Evolutionary conservation across 1,140 invertebrate genomes (phyloP), one percentile per base, ranked within the genome.

Genomic region (Lineus longissimus): DNA sequence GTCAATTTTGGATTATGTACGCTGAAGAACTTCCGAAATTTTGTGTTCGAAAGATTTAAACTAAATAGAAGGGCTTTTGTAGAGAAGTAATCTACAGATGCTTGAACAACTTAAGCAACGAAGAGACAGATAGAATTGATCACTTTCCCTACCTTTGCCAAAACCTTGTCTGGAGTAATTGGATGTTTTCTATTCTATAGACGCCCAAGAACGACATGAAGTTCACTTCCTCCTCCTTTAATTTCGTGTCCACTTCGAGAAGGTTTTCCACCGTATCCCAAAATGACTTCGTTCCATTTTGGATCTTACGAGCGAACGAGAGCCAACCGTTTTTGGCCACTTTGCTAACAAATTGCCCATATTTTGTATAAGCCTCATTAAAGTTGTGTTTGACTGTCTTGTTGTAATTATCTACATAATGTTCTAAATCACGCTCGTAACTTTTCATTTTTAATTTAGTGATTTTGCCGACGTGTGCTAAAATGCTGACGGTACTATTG

Each of bases 141-240:
- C n/a, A n/a, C n/a, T n/a, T n/a, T n/a, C n/a, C 64, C 9, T 40
- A 67, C 65, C 62, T 59, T 55, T 64, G 47, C 65, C 65, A 67
- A 51, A 67, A 67, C 36, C 40, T 55, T 29, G 47, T 36, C 13
- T 36, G 41, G 56, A 54, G 54, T 45, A 67, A 17, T 45, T 64
- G 55, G 17, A 67, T 43, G 36, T 59, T 31, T 2, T 67, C 65
- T 13, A 67, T 62, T 25, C 63, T 61, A 13, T 67, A 55, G 1
- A 67, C 55, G 15, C 63, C 65, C 1, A 67, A 33, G 33, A 67
- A 67, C 22, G 43, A 55, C 1, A 55, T 61, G 19, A 67, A 67
- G 30, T 67, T 55, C 25, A 51, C 47, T n/a, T 51, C 47, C 25
- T 51, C 19, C 19, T 4, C n/a, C n/a, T 27, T 51, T 4, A 51